These are phyloP conservation scores for Drosophila algonquin DNA, from an alignment of 2,888 invertebrate genomes.

Conservation along the genomic window DNA sequence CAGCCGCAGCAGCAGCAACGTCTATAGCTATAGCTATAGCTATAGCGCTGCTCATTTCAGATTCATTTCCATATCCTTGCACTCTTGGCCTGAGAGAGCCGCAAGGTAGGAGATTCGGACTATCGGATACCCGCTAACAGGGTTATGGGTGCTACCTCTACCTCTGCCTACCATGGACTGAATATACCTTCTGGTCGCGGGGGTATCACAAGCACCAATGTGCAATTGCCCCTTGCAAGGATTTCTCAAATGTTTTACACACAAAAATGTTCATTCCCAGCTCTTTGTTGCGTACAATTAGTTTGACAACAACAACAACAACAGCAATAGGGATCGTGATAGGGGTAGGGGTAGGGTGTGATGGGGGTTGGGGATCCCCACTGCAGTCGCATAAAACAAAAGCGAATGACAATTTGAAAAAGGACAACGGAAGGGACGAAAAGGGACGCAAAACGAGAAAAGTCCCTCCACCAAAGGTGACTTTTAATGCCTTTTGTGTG, in stretches of 20 bases:
- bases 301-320: constrained; percentile 60
- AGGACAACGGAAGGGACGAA: constrained; percentile 53
- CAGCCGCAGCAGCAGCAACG: constrained; percentile 31
- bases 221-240: constrained; percentile 72
- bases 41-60: constrained; percentile 39
- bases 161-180: neutral
- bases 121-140: neutral
- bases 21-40: constrained; percentile 16
- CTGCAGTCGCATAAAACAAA: constrained; percentile 73
- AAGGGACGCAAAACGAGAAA: constrained; percentile 27
- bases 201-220: constrained; percentile 5
- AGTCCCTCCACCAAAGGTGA: constrained; percentile 67
- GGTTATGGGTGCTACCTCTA: neutral
- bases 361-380: constrained; percentile 1
- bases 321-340: constrained; percentile 21
- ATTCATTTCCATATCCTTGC: constrained; percentile 54
- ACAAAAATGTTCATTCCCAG: constrained; percentile 58
- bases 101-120: constrained; percentile 35
- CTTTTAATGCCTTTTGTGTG: constrained; percentile 70
- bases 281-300: constrained; percentile 76
- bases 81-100: constrained; percentile 19
- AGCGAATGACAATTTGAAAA: constrained; percentile 71
- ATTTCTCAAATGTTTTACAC: constrained; percentile 75
- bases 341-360: neutral
- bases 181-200: neutral